Evolutionary conservation across 2,113 vertebrate species (phyloP).

Genomic region (Rhodinocichla rosea): DNA sequence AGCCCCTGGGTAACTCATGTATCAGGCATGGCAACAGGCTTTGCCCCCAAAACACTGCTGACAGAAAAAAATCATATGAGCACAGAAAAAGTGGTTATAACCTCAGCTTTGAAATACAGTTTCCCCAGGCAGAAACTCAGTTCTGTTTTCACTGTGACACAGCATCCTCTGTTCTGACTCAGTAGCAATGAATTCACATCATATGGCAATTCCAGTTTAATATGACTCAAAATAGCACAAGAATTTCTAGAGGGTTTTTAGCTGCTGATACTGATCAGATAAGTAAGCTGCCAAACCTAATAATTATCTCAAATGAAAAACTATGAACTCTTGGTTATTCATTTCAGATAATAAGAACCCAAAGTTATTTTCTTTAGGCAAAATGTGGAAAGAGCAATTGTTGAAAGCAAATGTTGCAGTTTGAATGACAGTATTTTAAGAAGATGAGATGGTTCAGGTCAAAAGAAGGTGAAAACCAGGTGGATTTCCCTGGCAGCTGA

Average conservation of each 20-base stretch:
- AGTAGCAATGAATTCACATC: not conserved
- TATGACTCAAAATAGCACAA: not conserved
- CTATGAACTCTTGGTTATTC: not conserved
- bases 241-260: constrained; percentile 11
- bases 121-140: not conserved
- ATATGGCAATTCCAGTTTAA: not conserved
- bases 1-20: not conserved
- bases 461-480: constrained; percentile 33
- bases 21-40: not conserved
- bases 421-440: not conserved
- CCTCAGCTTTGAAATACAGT: not conserved
- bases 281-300: not conserved
- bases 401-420: not conserved
- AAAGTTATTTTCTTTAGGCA: constrained; percentile 13
- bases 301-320: not conserved
- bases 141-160: not conserved
- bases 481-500: not conserved
- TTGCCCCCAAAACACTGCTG: not conserved
- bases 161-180: not conserved
- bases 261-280: not conserved
- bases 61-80: not conserved
- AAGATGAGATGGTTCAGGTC: not conserved
- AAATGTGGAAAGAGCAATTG: not conserved
- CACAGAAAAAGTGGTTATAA: not conserved
- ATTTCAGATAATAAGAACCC: not conserved